Evolutionary conservation across 2,888 invertebrate genomes (phyloP).

Genomic region (Galerucella nymphaeae): DNA sequence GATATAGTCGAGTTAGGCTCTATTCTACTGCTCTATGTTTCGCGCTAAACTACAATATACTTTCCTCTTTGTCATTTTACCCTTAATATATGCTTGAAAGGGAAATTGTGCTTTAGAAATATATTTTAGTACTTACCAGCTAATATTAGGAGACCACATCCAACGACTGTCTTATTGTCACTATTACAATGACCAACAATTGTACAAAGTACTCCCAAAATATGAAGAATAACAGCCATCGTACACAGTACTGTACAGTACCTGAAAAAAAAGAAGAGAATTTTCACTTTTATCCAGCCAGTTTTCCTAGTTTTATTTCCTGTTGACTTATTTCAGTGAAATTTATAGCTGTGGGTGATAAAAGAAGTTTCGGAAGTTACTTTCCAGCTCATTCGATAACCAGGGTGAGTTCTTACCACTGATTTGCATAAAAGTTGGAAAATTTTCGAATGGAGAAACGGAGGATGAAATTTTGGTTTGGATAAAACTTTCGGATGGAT

Average conservation of each 20-base stretch:
- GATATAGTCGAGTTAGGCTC: conserved; percentile 5
- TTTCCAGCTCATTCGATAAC: conserved; percentile 29
- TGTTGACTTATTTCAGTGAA: conserved; percentile 17
- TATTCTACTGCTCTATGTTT: background rate
- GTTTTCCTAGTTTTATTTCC: conserved; percentile 16
- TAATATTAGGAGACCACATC: conserved; percentile 71
- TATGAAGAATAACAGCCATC: conserved; percentile 66
- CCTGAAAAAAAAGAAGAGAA: conserved; percentile 65
- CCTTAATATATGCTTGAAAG: background rate
- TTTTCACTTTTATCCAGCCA: background rate
- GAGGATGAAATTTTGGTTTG: background rate
- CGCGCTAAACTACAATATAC: conserved; percentile 7
- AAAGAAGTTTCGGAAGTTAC: conserved; percentile 28
- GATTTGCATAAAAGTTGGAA: conserved; percentile 34
- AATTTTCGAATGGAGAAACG: conserved; percentile 20
- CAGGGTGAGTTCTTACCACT: conserved; percentile 28
- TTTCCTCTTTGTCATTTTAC: conserved; percentile 1
- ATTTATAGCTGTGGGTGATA: conserved; percentile 29
- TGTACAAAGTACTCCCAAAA: conserved; percentile 69
- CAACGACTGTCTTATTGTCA: conserved; percentile 71
- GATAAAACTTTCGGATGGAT: conserved; percentile 12
- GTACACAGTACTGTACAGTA: conserved; percentile 71
- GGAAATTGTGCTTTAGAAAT: background rate
- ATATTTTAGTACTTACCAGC: conserved; percentile 66
- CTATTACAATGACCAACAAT: conserved; percentile 71